Conservation (phyloP, 2,797 vertebrate species). For the Neosalanx taihuensis region DNA sequence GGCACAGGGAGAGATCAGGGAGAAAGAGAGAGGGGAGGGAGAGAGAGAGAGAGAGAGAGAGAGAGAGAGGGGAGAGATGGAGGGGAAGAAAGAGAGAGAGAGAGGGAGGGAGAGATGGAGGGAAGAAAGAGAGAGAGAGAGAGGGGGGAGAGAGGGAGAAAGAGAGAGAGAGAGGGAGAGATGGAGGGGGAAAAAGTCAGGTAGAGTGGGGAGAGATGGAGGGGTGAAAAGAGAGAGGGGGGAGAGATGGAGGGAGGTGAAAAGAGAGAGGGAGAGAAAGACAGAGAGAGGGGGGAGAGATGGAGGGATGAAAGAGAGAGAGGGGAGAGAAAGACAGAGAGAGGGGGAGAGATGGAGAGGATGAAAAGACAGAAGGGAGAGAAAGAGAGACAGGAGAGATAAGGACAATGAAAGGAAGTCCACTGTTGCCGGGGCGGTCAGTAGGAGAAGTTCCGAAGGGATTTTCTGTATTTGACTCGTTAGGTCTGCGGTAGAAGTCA, state of each 20-base stretch:
- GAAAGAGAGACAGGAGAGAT: neutral
- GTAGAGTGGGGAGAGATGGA: neutral
- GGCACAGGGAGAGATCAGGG: neutral
- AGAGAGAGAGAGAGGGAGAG: slow-evolving; percentile 23
- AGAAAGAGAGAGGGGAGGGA: slow-evolving; percentile 18
- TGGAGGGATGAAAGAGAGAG: too few relatives aligned
- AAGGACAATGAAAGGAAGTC: slow-evolving; percentile 15
- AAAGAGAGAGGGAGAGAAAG: slow-evolving; percentile 16
- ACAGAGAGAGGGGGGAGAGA: slow-evolving; percentile 26
- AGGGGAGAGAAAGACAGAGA: neutral
- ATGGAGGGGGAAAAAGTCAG: neutral
- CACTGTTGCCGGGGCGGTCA: slow-evolving; percentile 7
- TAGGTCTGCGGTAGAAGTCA: too few relatives aligned
- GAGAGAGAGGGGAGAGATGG: slow-evolving; percentile 17
- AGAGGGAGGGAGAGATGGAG: neutral
- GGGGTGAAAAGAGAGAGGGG: slow-evolving; percentile 1
- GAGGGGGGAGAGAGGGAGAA: slow-evolving; percentile 8
- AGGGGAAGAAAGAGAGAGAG: neutral
- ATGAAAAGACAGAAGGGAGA: neutral
- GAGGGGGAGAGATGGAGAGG: too few relatives aligned
- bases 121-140: neutral
- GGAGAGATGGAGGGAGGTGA: slow-evolving; percentile 16
- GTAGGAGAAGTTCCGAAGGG: slow-evolving; percentile 36
- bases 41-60: slow-evolving; percentile 5
- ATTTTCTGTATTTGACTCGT: too few relatives aligned